Base-by-base conservation (phyloP, 2,888 invertebrate species). In the Aporophyla nigra region DNA sequence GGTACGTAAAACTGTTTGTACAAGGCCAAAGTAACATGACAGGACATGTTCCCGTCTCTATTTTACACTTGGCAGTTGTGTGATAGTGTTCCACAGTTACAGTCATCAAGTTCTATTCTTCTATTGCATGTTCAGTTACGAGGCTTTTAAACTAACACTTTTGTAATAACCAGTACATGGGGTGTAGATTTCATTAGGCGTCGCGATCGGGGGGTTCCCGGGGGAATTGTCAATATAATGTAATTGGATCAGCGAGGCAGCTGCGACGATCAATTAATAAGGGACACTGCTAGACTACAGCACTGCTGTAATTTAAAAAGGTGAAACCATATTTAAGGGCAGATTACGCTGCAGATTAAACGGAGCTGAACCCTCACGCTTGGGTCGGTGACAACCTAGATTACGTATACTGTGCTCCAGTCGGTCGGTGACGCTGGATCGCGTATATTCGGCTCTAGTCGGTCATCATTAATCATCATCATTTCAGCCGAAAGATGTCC, bases 161-260 rank as follows among this genome's bases (percentile, higher is more conserved):
- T 74, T 85, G 68, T 74, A 21, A 24, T 49, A 10, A 4, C 54
- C 66, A 68, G 83, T 88, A 85, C 88, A 71, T 67, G 33, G 81
- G 72, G 85, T 78, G 84, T 84, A 87, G 87, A 91, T 91, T 92
- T 91, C 90, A 90, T 92, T 92, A 91, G 75, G 70, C 71, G 65
- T 70, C 71, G 76, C 87, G 81, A 89, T 87, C 82, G 79, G 76
- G 78, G 74, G 71, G 83, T 74, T 79, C 76, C 79, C 62, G 62
- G 66, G 76, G 83, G 91, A 89, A 91, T 93, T 91, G 92, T 88
- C 93, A 93, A 94, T 94, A 93, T 90, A 90, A 86, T 84, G 90
- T 94, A 93, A 93, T 94, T 93, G 93, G 91, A 89, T 89, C 89
- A 82, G 87, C 58, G 24, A 86, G 88, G 87, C 94, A 93, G 91